Base-by-base conservation (phyloP, 2,888 invertebrate genomes). In the Carterocephalus palaemon region DNA sequence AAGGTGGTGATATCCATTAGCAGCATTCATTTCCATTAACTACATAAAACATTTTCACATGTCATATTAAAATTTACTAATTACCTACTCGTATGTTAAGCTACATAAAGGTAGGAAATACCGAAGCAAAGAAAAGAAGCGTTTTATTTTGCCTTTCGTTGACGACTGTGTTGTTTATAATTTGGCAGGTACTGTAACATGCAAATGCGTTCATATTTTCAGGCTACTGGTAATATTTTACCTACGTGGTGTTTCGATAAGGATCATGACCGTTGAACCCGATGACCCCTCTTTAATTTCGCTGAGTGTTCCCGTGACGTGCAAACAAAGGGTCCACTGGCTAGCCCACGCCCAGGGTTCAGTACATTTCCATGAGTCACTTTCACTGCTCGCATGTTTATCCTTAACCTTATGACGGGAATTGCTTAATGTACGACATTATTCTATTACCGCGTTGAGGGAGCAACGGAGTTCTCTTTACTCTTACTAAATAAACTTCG, bases 271-370 rank as follows among this genome's bases (percentile, higher is more conserved):
- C 72, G 63, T 67, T 72, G 50, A 42, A 78, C 64, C 62, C 72
- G 63, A 66, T 72, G 50, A 42, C 79, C 64, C 61, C 54, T 38
- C 62, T 78, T 81, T 84, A 83, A 86, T 85, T 82, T 82, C 60
- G 67, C 81, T 79, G 70, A 86, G 83, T 82, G 70, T 73, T 76
- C 77, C 79, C 67, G 75, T 75, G 67, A 73, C 73, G 73, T 67
- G 56, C 70, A 80, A 85, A 84, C 83, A 84, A 78, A 81, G 83
- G 79, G 82, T 70, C 80, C 75, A 60, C 60, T 67, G 77, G 62
- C 75, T 78, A 77, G 68, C 70, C 43, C 68, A 69, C 79, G 69
- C 80, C 85, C 75, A 77, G 64, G 62, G 62, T 65, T 72, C 67
- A 75, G 73, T 81, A 77, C 78, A 78, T 72, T 71, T 59, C 59